These are phyloP conservation scores for Mormoops blainvillei DNA, from an alignment of 2,113 vertebrate species.

Conservation along the genomic window DNA sequence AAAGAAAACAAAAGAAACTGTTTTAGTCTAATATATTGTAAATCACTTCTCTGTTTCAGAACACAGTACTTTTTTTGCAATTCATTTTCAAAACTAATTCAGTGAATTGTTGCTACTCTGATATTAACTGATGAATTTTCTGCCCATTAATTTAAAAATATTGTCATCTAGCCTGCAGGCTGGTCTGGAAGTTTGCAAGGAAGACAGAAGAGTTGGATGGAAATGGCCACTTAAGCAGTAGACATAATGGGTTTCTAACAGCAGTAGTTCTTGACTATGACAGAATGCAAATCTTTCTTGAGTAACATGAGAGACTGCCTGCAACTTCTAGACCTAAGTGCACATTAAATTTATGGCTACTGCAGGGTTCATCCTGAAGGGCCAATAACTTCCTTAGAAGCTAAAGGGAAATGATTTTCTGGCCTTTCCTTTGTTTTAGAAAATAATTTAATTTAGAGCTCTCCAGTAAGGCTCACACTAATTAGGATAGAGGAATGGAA, in stretches of 20 bases:
- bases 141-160: not conserved
- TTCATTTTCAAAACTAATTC: conserved; percentile 25
- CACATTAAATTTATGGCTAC: not conserved
- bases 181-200: not conserved
- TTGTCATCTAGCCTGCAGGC: not conserved
- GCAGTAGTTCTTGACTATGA: not conserved
- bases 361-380: not conserved
- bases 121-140: conserved; percentile 36
- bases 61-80: not conserved
- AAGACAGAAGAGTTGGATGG: not conserved
- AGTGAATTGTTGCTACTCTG: conserved; percentile 28
- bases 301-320: not conserved
- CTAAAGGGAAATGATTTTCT: not conserved
- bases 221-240: not conserved
- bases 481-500: not conserved
- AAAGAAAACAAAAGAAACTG: not conserved
- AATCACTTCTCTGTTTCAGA: conserved; percentile 7
- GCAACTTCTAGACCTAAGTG: not conserved
- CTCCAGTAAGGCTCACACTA: not conserved
- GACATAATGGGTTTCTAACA: not conserved
- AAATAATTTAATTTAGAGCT: conserved; percentile 21
- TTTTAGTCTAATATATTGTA: not conserved
- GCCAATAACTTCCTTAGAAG: not conserved
- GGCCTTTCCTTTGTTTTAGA: not conserved
- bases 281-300: not conserved